Evolutionary conservation across 2,888 invertebrate genomes (phyloP).

Genomic region (Morpho helenor): DNA sequence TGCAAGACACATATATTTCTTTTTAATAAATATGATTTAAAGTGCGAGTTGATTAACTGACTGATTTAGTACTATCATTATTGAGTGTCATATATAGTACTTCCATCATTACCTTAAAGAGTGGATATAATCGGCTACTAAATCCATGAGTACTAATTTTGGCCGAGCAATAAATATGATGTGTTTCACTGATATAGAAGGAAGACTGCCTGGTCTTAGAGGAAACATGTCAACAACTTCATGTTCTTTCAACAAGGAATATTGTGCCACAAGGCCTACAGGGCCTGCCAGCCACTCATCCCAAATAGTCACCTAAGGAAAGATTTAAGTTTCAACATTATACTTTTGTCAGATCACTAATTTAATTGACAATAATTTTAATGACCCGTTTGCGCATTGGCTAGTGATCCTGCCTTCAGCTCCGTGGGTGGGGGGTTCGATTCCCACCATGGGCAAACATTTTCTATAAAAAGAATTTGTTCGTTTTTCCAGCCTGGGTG

Average conservation of each 20-base stretch:
- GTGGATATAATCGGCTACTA: constrained; percentile 85
- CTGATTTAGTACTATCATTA: too few relatives aligned
- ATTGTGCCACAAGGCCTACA: constrained; percentile 91
- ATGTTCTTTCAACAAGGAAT: constrained; percentile 87
- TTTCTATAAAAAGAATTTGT: too few relatives aligned
- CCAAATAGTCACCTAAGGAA: constrained; percentile 82
- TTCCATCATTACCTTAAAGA: constrained; percentile 49
- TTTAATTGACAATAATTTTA: too few relatives aligned
- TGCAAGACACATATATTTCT: too few relatives aligned
- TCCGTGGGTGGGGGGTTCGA: too few relatives aligned
- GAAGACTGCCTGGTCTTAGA: constrained; percentile 83
- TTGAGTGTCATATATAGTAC: too few relatives aligned
- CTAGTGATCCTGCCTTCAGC: too few relatives aligned
- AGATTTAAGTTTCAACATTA: background rate
- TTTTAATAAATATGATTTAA: too few relatives aligned
- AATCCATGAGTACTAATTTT: constrained; percentile 89
- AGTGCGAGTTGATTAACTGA: too few relatives aligned
- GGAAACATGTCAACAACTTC: constrained; percentile 92
- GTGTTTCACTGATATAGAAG: constrained; percentile 86
- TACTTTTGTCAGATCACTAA: background rate
- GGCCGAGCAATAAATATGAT: constrained; percentile 94
- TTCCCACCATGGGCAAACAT: too few relatives aligned
- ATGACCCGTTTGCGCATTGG: too few relatives aligned
- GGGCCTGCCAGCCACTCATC: constrained; percentile 93
- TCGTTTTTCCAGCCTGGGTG: too few relatives aligned